Conservation (phyloP, 2,113 vertebrate species). For the Barbus barbus region DNA sequence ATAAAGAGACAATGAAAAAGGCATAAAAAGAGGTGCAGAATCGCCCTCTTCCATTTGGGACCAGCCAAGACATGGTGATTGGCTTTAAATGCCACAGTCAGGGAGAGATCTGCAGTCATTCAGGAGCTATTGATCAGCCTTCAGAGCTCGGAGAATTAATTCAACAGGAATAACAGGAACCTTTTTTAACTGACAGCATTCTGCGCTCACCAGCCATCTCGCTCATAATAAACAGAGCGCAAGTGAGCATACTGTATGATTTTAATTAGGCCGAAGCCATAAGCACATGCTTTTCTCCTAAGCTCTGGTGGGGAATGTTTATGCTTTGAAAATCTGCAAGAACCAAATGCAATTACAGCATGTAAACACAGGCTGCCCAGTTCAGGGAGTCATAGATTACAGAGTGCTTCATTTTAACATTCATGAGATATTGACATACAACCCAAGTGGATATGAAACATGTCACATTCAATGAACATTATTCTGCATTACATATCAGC, state of each 20-base stretch:
- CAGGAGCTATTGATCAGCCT: conserved; percentile 56
- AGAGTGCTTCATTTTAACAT: not conserved
- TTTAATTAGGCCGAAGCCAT: conserved; percentile 8
- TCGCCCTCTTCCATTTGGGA: conserved; percentile 35
- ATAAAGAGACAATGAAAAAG: conserved; percentile 20
- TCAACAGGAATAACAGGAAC: conserved; percentile 17
- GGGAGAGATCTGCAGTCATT: conserved; percentile 49
- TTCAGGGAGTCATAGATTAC: conserved; percentile 21
- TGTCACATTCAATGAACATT: not conserved
- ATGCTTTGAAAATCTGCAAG: conserved; percentile 21
- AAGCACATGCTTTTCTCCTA: not conserved
- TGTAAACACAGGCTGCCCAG: not conserved
- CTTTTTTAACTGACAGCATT: conserved; percentile 20
- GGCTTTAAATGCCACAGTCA: conserved; percentile 59
- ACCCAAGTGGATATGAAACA: not conserved
- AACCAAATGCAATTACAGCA: conserved; percentile 11
- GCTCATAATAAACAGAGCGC: conserved; percentile 6
- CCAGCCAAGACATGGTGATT: conserved; percentile 42
- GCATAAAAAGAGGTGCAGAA: conserved; percentile 18
- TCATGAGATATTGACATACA: conserved; percentile 36
- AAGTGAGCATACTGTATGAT: not conserved
- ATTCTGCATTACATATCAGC: not conserved
- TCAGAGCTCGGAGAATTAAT: conserved; percentile 13
- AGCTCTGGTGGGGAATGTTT: conserved; percentile 4
- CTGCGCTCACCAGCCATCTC: not conserved